Percentiles rank a stretch among this genome's conserved stretches.
Conservation (phyloP, 2,113 vertebrate species). For the Tylochromis polylepis region DNA sequence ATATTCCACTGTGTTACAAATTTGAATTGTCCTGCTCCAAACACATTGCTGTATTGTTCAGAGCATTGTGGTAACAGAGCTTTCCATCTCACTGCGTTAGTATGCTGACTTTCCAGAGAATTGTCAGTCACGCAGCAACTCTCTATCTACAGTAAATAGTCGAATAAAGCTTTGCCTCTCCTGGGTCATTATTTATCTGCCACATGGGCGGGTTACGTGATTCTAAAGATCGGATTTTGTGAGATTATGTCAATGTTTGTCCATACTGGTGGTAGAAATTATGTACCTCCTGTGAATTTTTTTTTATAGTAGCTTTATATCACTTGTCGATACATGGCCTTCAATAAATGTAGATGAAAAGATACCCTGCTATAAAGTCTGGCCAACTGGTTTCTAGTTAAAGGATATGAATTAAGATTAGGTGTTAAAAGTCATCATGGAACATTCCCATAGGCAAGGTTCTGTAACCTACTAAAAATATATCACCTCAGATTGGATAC, state of each 20-base stretch:
- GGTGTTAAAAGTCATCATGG: slow-evolving; percentile 4
- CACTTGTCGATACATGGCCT: not conserved
- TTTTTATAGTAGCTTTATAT: not conserved
- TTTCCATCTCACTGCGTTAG: slow-evolving; percentile 36
- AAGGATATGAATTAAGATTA: slow-evolving; percentile 18
- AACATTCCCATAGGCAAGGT: not conserved
- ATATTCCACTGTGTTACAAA: slow-evolving; percentile 33
- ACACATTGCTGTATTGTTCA: slow-evolving; percentile 30
- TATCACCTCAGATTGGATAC: not conserved
- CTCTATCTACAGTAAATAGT: slow-evolving; percentile 22
- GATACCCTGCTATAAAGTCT: not conserved
- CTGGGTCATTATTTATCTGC: slow-evolving; percentile 28
- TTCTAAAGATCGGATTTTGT: slow-evolving; percentile 43
- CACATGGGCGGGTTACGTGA: not conserved
- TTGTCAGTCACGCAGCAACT: slow-evolving; percentile 50
- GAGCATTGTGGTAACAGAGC: slow-evolving; percentile 15
- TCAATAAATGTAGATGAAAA: not conserved
- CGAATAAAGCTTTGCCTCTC: slow-evolving; percentile 45
- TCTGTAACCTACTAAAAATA: not conserved
- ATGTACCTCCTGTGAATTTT: not conserved
- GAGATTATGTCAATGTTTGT: slow-evolving; percentile 46
- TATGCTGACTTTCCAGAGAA: slow-evolving; percentile 33
- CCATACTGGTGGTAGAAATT: slow-evolving; percentile 23
- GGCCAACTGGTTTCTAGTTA: not conserved
- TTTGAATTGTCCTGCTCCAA: slow-evolving; percentile 47